A percentile compares a stretch with the other conserved stretches of the same genome.
phyloP scores from a whole-genome alignment of 2,888 invertebrate genomes.

The Carterocephalus palaemon region DNA sequence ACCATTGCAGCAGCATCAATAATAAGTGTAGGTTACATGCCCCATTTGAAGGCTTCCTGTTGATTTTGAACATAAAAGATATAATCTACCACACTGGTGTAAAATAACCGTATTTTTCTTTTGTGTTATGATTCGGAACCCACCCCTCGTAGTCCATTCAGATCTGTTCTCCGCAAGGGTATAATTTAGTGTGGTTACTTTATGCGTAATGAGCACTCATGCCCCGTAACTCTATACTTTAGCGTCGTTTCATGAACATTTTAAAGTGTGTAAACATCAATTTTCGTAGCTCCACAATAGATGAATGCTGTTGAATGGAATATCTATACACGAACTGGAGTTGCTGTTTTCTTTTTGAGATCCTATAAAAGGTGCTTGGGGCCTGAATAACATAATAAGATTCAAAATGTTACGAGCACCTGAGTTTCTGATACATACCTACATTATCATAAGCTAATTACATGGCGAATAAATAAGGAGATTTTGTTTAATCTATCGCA shows the following conservation, averaged over 20 bases:
- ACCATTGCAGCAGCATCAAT: conserved; percentile 59
- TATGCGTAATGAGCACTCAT: conserved; percentile 37
- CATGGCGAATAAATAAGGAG: too few relatives aligned
- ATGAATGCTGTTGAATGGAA: conserved; percentile 12
- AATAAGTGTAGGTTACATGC: conserved; percentile 79
- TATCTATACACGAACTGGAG: conserved; percentile 7
- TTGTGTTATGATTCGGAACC: conserved; percentile 67
- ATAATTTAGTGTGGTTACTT: conserved; percentile 49
- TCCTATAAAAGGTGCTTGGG: too few relatives aligned
- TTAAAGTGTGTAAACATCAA: conserved; percentile 26
- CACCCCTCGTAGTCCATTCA: conserved; percentile 63
- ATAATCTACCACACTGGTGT: conserved; percentile 77
- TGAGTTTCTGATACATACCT: too few relatives aligned
- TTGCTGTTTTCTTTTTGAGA: conserved; percentile 1
- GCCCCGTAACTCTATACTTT: conserved; percentile 33
- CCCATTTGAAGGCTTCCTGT: conserved; percentile 78
- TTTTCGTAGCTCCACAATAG: conserved; percentile 20
- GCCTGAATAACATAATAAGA: too few relatives aligned
- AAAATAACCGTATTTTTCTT: conserved; percentile 76
- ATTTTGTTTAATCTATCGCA: too few relatives aligned
- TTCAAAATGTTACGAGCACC: too few relatives aligned
- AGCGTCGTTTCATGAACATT: conserved; percentile 27
- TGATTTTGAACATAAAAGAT: conserved; percentile 77
- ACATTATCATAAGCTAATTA: too few relatives aligned
- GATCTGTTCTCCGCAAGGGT: conserved; percentile 45